Base-by-base conservation (phyloP, 2,888 invertebrate genomes). In the Epistrophella euchroma region DNA sequence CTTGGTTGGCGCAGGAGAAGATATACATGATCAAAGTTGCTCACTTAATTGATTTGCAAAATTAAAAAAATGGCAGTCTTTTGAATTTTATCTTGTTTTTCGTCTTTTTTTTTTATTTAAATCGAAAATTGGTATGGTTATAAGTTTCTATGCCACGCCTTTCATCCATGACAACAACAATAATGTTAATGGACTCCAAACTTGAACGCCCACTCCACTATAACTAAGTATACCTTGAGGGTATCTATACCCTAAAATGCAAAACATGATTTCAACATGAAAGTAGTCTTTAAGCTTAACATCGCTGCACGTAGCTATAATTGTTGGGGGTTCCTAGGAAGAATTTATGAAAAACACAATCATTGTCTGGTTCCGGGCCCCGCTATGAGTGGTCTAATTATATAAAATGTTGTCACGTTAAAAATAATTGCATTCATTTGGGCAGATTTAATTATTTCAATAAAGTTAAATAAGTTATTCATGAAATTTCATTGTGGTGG, bases 41-140 rank as follows among this genome's bases (percentile, higher is more conserved):
- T 85, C 85, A 85, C 68, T 76, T 77, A 85, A 77, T 81, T 85
- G 81, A 85, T 85, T 85, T 81, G 40, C 70, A 74, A 50, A 70
- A 70, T 35, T 40, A 22, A 58, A 55, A 75, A 72, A 80, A 56
- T 60, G 76, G 56, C 17, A 56, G 64, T 58, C 50, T 50, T 52
- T 11, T 52, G n/a, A 22, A n/a, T 50, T 50, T 66, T 72, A 58
- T 32, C 32, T 32, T 32, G 68, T 58, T 35, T 43, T 17, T 55
- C 40, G 15, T 17, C 1, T 28, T 32, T 56, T n/a, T 10, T 3
- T 60, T 60, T 15, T 60, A 2, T 17, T n/a, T n/a, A n/a, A 17
- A 52, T 50, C 11, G 52, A 73, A 85, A 75, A 43, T 70, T 68
- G 47, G 60, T 73, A n/a, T n/a, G 72, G 80, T 73, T 85, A 62